Evolutionary conservation across 2,113 vertebrate genomes (phyloP), one percentile per base, ranked within the genome.

Genomic region (Dinomys branickii): DNA sequence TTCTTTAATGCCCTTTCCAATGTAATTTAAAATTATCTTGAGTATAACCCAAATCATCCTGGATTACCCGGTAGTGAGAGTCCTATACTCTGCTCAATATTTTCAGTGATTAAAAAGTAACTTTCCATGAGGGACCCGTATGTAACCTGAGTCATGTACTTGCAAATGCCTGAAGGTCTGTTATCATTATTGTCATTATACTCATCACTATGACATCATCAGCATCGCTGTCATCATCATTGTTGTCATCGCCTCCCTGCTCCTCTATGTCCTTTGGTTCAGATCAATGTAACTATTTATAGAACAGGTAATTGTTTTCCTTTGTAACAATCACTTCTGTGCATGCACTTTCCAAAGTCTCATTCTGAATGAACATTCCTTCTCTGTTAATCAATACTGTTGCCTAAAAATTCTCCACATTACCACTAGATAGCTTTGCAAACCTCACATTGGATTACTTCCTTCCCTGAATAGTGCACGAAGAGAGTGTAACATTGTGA

Each of bases 1-100:
- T 88, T 95, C 35, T 63, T 94, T 81, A 94, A 95, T 90, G 77
- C 11, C 82, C 54, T 96, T 96, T 91, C 38, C 44, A 89, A n/a
- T 91, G n/a, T n/a, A 88, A 86, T 91, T 96, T 84, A 93, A 95
- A 93, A 91, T 95, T 88, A 90, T 90, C 33, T 92, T 94, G 80
- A 75, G 41, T 95, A 88, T 41, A 91, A 65, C n/a, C 28, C 5
- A 89, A 86, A 73, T 83, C 50, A 83, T 94, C 41, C 54, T 86
- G 19, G 71, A 73, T 84, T 77, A 96, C 47, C n/a, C 95, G 90
- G 59, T 91, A 33, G 35, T 24, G 4, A 94, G 52, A 85, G 20
- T 92, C 24, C 5, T 84, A 78, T n/a, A 78, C 14, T 90, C 73
- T 81, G 41, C 33, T 92, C 85, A 96, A 78, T 28, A 91, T 91